Evolutionary conservation across 2,113 vertebrate species (phyloP), one percentile per base, ranked within the genome.

Genomic region (Lonchura striata): DNA sequence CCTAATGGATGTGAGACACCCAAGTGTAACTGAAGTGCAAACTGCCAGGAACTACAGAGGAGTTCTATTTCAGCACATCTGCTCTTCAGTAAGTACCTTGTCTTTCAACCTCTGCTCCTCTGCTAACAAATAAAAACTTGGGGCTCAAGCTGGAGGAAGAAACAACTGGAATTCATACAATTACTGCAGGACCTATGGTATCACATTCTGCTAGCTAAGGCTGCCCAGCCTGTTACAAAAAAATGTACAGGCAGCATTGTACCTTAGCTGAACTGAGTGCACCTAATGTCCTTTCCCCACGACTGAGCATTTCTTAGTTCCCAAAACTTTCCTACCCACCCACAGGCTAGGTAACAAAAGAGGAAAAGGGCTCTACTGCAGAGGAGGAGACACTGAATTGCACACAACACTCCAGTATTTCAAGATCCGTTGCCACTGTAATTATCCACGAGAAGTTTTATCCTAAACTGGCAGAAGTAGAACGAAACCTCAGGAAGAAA

Each of bases 371-470:
- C 35, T 91, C 65, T 46, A 11, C 37, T 24, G 46, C 7, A 8
- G 52, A 89, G 74, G 64, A 89, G n/a, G 39, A 94, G 60, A 82
- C 61, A 63, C 12, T 10, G 3, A 89, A 84, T 79, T 30, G 65
- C 72, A 78, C 22, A 60, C 35, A 92, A 76, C 42, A 54, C 57
- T 53, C 28, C 49, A 31, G 41, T 76, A 84, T 76, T 92, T 95
- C 53, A 82, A 79, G 74, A 89, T 60, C 37, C 1, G 11, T 82
- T 84, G 68, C 68, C 60, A 83, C 35, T 86, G 56, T 80, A 87
- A 82, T 96, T 95, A 95, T 82, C 72, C 28, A 39, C 35, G 61
- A 82, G 42, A 95, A 19, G 46, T 69, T 94, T 92, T 71, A 84
- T 87, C 57, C 77, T 82, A 74, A 72, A 92, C 49, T 68, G 87